These are phyloP conservation scores for Urocyon cinereoargenteus DNA, from an alignment of 2,797 vertebrate genomes.

Conservation along the genomic window DNA sequence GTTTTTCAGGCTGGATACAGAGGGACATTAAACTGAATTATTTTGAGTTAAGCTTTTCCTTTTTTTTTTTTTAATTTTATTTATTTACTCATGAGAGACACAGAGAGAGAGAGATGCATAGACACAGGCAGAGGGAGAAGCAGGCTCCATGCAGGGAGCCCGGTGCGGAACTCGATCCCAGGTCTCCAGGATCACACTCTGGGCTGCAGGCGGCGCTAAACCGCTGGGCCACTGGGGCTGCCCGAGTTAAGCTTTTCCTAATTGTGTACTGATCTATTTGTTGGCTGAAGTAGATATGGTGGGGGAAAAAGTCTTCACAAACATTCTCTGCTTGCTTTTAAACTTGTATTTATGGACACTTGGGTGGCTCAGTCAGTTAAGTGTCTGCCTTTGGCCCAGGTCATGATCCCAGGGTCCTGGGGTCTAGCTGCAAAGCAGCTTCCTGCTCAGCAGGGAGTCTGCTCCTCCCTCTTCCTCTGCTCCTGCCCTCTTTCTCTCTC, in stretches of 20 bases:
- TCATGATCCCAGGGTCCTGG: no score
- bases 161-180: neutral
- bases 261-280: neutral
- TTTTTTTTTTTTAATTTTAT: neutral
- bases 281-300: neutral
- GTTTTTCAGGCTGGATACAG: neutral
- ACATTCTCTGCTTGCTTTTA: constrained; percentile 41
- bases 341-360: neutral
- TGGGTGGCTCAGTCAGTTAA: no score
- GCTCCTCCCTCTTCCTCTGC: no score
- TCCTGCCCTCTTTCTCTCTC: no score
- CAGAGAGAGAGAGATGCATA: neutral
- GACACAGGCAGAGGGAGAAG: neutral
- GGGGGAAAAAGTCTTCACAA: constrained; percentile 34
- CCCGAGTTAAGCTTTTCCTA: neutral
- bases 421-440: no score
- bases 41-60: neutral
- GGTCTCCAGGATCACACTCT: neutral
- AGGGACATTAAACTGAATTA: neutral
- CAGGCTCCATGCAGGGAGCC: neutral
- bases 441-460: no score
- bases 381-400: no score
- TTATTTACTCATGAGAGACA: neutral
- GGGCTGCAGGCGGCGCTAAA: neutral
- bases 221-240: neutral